Conservation (phyloP, 2,113 vertebrate species). For the Falco punctatus region DNA sequence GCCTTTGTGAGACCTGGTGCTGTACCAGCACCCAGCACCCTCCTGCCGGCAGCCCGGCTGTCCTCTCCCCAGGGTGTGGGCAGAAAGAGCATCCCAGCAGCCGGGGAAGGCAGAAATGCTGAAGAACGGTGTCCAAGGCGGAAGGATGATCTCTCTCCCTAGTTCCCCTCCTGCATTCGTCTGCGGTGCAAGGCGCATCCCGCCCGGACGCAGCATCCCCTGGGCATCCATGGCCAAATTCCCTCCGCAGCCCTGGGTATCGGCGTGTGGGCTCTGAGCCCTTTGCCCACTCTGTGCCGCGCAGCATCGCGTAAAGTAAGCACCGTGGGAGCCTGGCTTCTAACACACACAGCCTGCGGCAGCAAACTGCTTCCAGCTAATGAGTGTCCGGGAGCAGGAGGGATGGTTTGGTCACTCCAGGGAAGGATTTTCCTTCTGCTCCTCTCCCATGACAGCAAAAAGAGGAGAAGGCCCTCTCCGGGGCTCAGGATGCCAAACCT, state of each 20-base stretch:
- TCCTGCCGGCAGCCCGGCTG: not conserved
- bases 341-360: not conserved
- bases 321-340: not conserved
- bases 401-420: not conserved
- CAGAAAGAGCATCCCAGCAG: not conserved
- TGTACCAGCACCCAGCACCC: not conserved
- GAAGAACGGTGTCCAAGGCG: fast-evolving
- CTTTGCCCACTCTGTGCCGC: not conserved
- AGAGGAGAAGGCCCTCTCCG: not conserved
- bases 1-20: fast-evolving
- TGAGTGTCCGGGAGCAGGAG: not conserved
- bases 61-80: not conserved
- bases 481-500: not conserved
- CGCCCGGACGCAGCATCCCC: not conserved
- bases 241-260: not conserved
- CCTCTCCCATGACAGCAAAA: not conserved
- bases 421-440: conserved; percentile 31
- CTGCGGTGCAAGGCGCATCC: not conserved
- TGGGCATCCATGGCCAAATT: fast-evolving
- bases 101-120: not conserved
- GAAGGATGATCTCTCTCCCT: not conserved
- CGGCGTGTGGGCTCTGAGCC: not conserved
- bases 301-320: not conserved
- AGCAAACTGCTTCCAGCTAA: not conserved
- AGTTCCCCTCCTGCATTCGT: not conserved